Percentiles rank a stretch among this genome's conserved stretches.
These are phyloP conservation scores for Anser brachyrhynchus DNA, from an alignment of 2,113 vertebrate genomes.

Conservation along the genomic window DNA sequence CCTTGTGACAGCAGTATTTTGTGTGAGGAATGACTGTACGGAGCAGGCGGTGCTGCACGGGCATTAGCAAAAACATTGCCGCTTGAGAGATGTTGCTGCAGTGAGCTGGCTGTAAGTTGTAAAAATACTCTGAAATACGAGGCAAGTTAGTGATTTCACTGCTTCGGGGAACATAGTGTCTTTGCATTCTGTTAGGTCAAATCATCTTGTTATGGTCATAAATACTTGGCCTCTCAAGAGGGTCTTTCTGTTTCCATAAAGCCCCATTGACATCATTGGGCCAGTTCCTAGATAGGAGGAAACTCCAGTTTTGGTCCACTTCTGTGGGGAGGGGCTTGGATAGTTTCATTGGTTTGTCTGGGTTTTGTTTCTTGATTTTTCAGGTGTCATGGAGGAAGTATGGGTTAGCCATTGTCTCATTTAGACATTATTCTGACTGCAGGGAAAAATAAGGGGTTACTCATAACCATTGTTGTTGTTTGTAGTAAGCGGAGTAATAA, in stretches of 20 bases:
- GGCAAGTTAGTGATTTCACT: not conserved
- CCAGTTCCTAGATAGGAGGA: not conserved
- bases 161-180: not conserved
- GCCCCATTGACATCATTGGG: not conserved
- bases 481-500: not conserved
- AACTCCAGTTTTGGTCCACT: not conserved
- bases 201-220: not conserved
- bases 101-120: fast-evolving
- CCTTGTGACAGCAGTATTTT: not conserved
- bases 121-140: not conserved
- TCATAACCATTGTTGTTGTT: not conserved
- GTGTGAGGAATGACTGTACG: not conserved
- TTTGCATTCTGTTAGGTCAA: slow-evolving; percentile 5
- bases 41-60: not conserved
- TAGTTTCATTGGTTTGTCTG: not conserved
- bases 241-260: not conserved
- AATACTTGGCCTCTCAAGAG: not conserved
- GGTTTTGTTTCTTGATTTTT: not conserved
- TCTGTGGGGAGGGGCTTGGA: not conserved
- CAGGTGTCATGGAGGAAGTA: not conserved
- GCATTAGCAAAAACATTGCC: not conserved
- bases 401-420: not conserved
- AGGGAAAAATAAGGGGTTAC: not conserved
- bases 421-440: not conserved
- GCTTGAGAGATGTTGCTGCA: not conserved